These are phyloP conservation scores for Podargus strigoides DNA, from an alignment of 2,797 vertebrate species.

Conservation along the genomic window DNA sequence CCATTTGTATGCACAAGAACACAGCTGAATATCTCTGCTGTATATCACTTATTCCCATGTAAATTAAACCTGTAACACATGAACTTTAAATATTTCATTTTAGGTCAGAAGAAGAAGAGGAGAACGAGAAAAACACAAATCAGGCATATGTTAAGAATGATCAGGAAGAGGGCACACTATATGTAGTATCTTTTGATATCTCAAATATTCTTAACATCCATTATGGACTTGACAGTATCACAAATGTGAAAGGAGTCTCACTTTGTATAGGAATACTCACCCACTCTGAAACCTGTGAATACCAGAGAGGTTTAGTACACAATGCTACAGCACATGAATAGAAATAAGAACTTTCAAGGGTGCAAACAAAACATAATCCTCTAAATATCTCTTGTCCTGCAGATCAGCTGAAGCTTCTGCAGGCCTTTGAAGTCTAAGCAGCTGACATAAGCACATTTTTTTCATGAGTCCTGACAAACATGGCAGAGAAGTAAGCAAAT, in stretches of 20 bases:
- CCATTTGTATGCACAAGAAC: not conserved
- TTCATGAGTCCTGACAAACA: not conserved
- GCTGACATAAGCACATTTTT: not conserved
- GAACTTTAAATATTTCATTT: not conserved
- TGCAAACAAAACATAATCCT: not conserved
- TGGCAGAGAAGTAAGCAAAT: not conserved
- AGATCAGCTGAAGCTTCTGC: not conserved
- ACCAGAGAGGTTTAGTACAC: not conserved
- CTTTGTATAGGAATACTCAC: not conserved
- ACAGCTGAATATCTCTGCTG: not conserved
- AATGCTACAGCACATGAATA: not conserved
- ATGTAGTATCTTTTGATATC: not conserved
- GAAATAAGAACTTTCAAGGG: not conserved
- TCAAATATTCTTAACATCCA: not conserved
- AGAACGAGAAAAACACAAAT: not conserved
- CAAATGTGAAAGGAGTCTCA: not conserved
- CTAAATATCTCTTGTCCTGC: not conserved
- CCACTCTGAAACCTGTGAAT: not conserved
- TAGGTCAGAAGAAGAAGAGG: not conserved
- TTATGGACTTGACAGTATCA: not conserved
- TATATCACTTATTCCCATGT: not conserved
- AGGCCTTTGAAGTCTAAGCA: not conserved
- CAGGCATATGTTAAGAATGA: not conserved
- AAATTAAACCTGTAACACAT: not conserved
- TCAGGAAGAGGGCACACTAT: rapidly evolving